Conservation (phyloP, 2,113 vertebrate genomes). For the Pionites leucogaster region DNA sequence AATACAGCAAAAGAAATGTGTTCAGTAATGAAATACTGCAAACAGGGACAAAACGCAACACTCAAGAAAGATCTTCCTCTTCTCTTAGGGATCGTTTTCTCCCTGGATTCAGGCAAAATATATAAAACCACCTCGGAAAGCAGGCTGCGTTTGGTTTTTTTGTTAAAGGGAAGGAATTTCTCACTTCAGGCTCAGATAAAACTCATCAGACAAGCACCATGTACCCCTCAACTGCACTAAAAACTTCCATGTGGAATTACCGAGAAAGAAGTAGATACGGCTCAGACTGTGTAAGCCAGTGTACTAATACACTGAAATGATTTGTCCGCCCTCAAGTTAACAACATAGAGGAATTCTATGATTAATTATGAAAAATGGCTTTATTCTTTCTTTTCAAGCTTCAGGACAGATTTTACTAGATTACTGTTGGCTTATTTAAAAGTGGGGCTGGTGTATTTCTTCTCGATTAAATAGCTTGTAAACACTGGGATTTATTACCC, state of each 20-base stretch:
- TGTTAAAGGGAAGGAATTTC: not conserved
- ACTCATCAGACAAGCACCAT: not conserved
- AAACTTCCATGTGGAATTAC: not conserved
- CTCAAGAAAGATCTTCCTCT: not conserved
- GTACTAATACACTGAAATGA: not conserved
- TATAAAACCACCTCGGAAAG: not conserved
- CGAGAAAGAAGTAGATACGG: not conserved
- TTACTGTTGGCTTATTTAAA: not conserved
- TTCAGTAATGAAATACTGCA: not conserved
- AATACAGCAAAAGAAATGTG: accelerated
- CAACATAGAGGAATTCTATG: not conserved
- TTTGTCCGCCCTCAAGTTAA: not conserved
- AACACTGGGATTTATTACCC: slow-evolving; percentile 48
- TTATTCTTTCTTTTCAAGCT: not conserved
- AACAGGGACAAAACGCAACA: not conserved
- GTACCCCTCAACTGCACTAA: accelerated
- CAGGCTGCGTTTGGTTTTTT: not conserved
- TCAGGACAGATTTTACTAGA: slow-evolving; percentile 18
- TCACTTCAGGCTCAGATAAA: not conserved
- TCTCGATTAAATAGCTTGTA: slow-evolving; percentile 43
- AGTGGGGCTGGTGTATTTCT: not conserved
- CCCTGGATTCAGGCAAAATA: not conserved
- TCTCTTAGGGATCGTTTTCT: not conserved
- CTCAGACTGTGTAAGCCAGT: not conserved
- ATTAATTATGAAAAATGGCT: slow-evolving; percentile 4